phyloP scores from a whole-genome alignment of 2,888 invertebrate genomes.

The Myathropa florea region DNA sequence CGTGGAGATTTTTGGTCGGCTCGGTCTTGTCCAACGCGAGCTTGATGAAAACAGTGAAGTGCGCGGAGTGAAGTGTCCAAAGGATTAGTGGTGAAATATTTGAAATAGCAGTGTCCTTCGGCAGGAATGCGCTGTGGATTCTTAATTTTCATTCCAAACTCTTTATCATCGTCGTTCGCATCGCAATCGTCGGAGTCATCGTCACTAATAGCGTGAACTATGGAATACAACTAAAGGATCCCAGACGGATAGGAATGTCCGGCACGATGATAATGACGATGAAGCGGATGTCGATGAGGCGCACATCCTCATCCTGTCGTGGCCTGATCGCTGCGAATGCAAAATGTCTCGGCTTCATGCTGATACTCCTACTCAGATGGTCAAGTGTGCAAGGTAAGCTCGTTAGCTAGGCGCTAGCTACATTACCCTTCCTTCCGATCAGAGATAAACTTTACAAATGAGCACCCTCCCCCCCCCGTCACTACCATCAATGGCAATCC shows the following conservation, averaged over 20 bases:
- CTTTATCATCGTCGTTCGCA: background rate
- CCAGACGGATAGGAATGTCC: conserved; percentile 53
- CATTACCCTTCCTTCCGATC: conserved; percentile 7
- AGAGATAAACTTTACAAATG: conserved; percentile 19
- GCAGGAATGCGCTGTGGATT: conserved; percentile 64
- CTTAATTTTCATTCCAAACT: conserved; percentile 43
- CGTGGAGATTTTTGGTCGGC: background rate
- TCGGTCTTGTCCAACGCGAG: background rate
- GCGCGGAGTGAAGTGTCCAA: conserved; percentile 3
- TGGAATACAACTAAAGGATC: conserved; percentile 58
- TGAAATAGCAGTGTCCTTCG: conserved; percentile 33
- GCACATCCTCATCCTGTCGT: conserved; percentile 54
- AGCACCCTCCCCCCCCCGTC: background rate
- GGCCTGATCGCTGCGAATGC: conserved; percentile 50
- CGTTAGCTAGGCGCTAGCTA: conserved; percentile 32
- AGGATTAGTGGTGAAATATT: conserved; percentile 40
- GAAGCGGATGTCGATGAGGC: background rate
- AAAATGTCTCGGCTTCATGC: conserved; percentile 58
- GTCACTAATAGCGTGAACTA: conserved; percentile 29
- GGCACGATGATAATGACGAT: conserved; percentile 37
- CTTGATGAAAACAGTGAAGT: conserved; percentile 9
- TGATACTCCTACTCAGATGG: conserved; percentile 64
- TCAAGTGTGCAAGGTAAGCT: conserved; percentile 69
- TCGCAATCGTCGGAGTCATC: conserved; percentile 5
- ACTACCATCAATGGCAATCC: conserved; percentile 31